Percentiles rank a stretch among this genome's conserved stretches.
Conservation (phyloP, 2,888 invertebrate species). For the Tinea trinotella region DNA sequence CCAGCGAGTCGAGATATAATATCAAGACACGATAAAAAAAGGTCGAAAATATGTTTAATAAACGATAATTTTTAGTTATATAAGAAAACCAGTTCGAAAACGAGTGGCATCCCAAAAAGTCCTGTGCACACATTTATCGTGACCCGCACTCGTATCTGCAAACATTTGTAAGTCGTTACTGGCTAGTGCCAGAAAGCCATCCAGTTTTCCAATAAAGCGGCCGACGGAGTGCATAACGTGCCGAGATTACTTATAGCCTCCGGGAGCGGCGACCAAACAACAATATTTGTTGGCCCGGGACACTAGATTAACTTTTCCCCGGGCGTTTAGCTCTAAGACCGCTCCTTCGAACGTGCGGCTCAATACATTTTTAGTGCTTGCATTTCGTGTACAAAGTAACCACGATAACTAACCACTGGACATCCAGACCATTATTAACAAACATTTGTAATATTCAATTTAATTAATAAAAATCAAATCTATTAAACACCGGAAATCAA, state of each 20-base stretch:
- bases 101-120: too few relatives aligned
- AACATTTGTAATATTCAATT: too few relatives aligned
- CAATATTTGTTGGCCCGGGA: constrained; percentile 59
- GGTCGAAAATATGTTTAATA: too few relatives aligned
- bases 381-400: constrained; percentile 12
- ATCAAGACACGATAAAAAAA: too few relatives aligned
- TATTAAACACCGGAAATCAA: too few relatives aligned
- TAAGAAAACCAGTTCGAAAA: too few relatives aligned
- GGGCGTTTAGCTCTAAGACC: constrained; percentile 30
- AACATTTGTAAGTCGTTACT: constrained; percentile 33
- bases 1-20: too few relatives aligned
- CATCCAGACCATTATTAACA: too few relatives aligned
- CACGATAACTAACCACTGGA: too few relatives aligned
- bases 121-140: neutral
- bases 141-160: constrained; percentile 19
- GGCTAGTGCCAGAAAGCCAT: constrained; percentile 30
- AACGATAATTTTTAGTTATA: too few relatives aligned
- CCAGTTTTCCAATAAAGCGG: constrained; percentile 59
- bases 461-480: too few relatives aligned
- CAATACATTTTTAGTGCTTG: constrained; percentile 16
- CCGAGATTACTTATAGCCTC: constrained; percentile 61
- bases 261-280: constrained; percentile 53
- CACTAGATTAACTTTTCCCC: constrained; percentile 63
- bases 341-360: constrained; percentile 16
- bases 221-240: constrained; percentile 59